Base-by-base conservation (phyloP, 2,888 invertebrate species). In the Xestia rhomboidea region DNA sequence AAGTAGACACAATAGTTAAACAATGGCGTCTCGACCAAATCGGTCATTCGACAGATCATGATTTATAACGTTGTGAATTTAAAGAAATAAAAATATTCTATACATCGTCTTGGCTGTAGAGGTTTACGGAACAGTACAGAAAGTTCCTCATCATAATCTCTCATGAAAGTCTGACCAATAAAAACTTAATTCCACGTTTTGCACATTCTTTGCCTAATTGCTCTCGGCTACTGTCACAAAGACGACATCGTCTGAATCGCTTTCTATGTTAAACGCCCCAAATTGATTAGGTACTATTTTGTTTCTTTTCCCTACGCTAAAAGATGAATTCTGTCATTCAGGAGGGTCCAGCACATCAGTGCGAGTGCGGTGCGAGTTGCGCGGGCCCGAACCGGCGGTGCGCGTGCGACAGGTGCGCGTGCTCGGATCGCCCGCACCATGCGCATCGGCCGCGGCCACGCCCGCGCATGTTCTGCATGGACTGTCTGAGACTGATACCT, bases 311-410 rank as follows among this genome's bases (percentile, higher is more conserved):
- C n/a, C n/a, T 38, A 72, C 18, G 24, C 15, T 71, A 18, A 27
- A 30, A 41, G 38, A 8, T 2, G 18, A 73, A 2, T 41, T 18
- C 18, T 24, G 15, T n/a, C 21, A n/a, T 21, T 8, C 41, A 84
- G 83, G 83, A 60, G 83, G 72, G 15, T 63, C 60, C 7, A 73
- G 83, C 38, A 60, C 97, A 84, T 97, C 92, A 93, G 97, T 94
- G 69, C 96, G 96, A 4, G 97, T 99, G 63, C 97, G 98, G 7
- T 96, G 99, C 76, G 99, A 99, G 93, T 94, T 99, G 73, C 98
- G 99, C 92, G 99, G 99, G 0, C 98, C 99, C 0, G 99, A 99
- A 94, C 98, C 99, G 91, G 98, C 99, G 0, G 97, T 99, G 76
- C 97, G 99, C 41, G 98, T 99, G 41, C 97, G 99, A 0, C 99